Evolutionary conservation across 2,113 vertebrate genomes (phyloP).

Genomic region (Hyaena hyaena): DNA sequence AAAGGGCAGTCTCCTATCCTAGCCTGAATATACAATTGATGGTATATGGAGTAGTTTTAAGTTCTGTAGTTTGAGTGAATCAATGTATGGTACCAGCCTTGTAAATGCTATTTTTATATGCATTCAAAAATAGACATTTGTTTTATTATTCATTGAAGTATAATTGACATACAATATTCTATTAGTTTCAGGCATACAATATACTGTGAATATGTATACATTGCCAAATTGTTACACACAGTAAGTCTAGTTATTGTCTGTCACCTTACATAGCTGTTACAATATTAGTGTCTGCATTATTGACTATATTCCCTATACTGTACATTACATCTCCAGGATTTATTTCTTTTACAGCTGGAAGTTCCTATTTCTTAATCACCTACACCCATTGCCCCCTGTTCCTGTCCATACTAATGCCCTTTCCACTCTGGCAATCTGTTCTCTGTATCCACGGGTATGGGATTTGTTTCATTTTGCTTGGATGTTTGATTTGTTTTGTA

Average conservation of each 20-base stretch:
- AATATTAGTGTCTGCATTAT: neutral
- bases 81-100: neutral
- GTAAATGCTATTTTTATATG: neutral
- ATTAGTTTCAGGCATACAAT: neutral
- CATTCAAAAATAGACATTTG: neutral
- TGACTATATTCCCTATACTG: neutral
- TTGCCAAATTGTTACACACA: neutral
- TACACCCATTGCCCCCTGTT: neutral
- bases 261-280: neutral
- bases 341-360: neutral
- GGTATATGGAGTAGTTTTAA: neutral
- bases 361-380: neutral
- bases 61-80: neutral
- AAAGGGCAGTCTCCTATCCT: neutral
- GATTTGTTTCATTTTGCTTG: neutral
- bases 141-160: neutral
- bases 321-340: neutral
- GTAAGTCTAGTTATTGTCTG: neutral
- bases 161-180: neutral
- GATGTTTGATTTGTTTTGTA: neutral
- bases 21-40: slow-evolving; percentile 9
- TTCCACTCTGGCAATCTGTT: neutral
- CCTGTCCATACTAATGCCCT: neutral
- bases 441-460: neutral
- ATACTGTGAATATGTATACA: neutral